Base-by-base conservation (phyloP, 2,888 invertebrate genomes). In the Hypercompe scribonia region DNA sequence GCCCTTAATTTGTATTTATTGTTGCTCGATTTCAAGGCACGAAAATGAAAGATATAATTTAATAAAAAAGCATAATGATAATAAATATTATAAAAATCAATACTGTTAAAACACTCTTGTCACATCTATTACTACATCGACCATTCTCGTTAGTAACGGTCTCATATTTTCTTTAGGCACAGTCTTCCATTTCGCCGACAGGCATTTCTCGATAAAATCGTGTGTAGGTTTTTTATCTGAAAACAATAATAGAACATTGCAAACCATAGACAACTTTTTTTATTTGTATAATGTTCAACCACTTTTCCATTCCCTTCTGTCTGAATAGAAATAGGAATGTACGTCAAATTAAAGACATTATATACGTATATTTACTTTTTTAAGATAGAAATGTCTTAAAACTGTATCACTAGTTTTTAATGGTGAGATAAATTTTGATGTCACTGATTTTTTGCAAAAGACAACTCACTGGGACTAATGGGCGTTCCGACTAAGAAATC, bases 71-170 rank as follows among this genome's bases (percentile, higher is more conserved):
- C 5, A 58, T 58, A 28, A 61, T 61, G 28, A 58, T 15, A 28
- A 58, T 58, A 58, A 61, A 61, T 61, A 61, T 31, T 7, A 31
- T 18, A 31, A 61, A 61, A 61, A 61, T 61, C 58, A 61, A 61
- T 77, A 79, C 79, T 83, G 78, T 86, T 79, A 87, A 82, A 87
- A 88, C 54, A 82, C 85, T 82, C 78, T 85, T n/a, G 90, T 90
- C 34, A 94, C 86, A 84, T 95, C 93, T 54, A 95, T 86, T 42
- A 95, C 87, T 71, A 93, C 87, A 78, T 89, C 91, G 7, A 95
- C 93, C 46, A 95, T 91, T 81, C 95, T 89, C 13, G 92, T 92
- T 50, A 95, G 84, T 54, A 95, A 81, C 0, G 95, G 95, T 28
- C 87, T 86, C 67, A 95, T 93, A 74, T 91, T 94, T 73, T 92